phyloP scores from a whole-genome alignment of 1,140 invertebrate genomes.

The Drosophila tani region DNA sequence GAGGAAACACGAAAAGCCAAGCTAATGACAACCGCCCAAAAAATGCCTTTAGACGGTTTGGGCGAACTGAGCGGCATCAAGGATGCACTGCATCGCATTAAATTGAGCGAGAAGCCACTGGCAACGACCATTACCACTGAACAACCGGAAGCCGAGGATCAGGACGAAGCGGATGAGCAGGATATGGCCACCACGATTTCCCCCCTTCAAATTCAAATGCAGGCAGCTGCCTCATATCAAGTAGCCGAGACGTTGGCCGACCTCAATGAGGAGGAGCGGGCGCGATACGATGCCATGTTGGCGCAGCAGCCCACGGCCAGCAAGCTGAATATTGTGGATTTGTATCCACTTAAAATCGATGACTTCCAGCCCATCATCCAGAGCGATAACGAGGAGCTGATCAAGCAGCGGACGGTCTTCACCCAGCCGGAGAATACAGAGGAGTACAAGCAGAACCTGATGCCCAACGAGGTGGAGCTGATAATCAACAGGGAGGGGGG shows the following conservation, averaged over 20 bases:
- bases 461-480: slow-evolving; percentile 78
- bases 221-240: slow-evolving; percentile 71
- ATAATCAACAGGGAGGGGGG: slow-evolving; percentile 8
- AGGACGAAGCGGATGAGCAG: slow-evolving; percentile 8
- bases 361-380: slow-evolving; percentile 73
- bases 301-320: slow-evolving; percentile 65
- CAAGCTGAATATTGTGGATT: slow-evolving; percentile 78
- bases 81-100: slow-evolving; percentile 64
- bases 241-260: slow-evolving; percentile 73
- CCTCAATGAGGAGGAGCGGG: slow-evolving; percentile 67
- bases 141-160: slow-evolving; percentile 18
- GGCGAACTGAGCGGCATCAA: slow-evolving; percentile 51
- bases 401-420: slow-evolving; percentile 61
- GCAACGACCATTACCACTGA: slow-evolving; percentile 7
- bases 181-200: slow-evolving; percentile 18
- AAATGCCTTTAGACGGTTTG: slow-evolving; percentile 26
- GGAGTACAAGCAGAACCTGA: slow-evolving; percentile 74
- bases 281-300: slow-evolving; percentile 60
- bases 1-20: slow-evolving; percentile 17
- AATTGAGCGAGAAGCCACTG: slow-evolving; percentile 42
- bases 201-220: slow-evolving; percentile 68
- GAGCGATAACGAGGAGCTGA: slow-evolving; percentile 61
- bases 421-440: slow-evolving; percentile 57
- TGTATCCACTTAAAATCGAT: slow-evolving; percentile 79
- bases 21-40: slow-evolving; percentile 57